These are phyloP conservation scores for Philaenus spumarius DNA, from an alignment of 1,140 invertebrate species.

Conservation along the genomic window DNA sequence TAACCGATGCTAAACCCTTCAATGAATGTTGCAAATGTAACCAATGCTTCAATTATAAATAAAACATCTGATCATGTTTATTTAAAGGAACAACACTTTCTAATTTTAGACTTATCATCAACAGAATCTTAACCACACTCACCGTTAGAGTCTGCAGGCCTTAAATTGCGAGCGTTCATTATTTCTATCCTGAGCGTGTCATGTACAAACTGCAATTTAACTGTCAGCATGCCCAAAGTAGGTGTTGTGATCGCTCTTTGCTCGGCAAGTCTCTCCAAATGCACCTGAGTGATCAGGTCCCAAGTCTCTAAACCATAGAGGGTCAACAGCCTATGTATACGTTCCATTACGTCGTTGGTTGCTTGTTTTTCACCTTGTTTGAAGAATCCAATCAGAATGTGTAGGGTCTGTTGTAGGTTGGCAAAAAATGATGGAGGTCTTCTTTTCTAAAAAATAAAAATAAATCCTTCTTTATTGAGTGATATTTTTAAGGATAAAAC, in stretches of 20 bases:
- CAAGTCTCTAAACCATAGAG: slow-evolving; percentile 80
- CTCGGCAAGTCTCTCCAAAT: slow-evolving; percentile 61
- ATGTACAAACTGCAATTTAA: slow-evolving; percentile 28
- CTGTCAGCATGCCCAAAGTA: slow-evolving; percentile 38
- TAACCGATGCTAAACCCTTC: no score
- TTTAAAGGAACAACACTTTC: no score
- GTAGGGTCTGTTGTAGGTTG: slow-evolving; percentile 77
- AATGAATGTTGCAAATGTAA: no score
- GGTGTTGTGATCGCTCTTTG: slow-evolving; percentile 54
- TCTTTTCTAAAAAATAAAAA: slow-evolving; percentile 67
- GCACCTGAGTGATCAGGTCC: slow-evolving; percentile 80
- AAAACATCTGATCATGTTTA: no score
- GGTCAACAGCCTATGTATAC: slow-evolving; percentile 62
- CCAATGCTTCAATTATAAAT: no score
- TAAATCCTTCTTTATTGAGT: no score
- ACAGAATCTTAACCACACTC: no score
- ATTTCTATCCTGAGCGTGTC: slow-evolving; percentile 61
- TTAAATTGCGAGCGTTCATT: slow-evolving; percentile 83
- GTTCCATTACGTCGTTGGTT: slow-evolving; percentile 45
- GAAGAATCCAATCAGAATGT: slow-evolving; percentile 81
- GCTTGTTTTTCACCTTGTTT: slow-evolving; percentile 59
- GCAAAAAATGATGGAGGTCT: slow-evolving; percentile 81
- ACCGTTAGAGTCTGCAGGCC: slow-evolving; percentile 84
- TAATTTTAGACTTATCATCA: no score
- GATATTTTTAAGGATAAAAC: no score